Percentiles rank a stretch among this genome's conserved stretches.
phyloP scores from a whole-genome alignment of 2,888 invertebrate genomes.

The Drosophila acutilabella region DNA sequence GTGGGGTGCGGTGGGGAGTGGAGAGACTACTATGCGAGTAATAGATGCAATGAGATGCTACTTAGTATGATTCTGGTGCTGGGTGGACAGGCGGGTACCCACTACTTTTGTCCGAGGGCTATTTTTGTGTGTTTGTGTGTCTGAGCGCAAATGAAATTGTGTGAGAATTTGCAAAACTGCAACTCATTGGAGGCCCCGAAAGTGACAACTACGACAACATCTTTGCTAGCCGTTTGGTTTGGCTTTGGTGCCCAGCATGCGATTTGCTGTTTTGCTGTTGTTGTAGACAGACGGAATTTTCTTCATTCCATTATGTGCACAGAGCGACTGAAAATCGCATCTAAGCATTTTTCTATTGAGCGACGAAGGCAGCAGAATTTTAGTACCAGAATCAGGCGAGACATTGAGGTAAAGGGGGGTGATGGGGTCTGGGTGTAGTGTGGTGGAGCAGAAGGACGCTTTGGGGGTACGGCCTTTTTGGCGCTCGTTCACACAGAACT shows the following conservation, averaged over 20 bases:
- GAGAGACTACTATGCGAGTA: slow-evolving; percentile 30
- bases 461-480: slow-evolving; percentile 71
- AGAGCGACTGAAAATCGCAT: slow-evolving; percentile 68
- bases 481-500: slow-evolving; percentile 74
- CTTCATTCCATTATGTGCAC: slow-evolving; percentile 84
- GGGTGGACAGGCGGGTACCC: slow-evolving; percentile 31
- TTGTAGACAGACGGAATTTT: slow-evolving; percentile 82
- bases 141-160: slow-evolving; percentile 60
- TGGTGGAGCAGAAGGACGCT: slow-evolving; percentile 48
- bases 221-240: slow-evolving; percentile 54
- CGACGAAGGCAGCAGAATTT: slow-evolving; percentile 44
- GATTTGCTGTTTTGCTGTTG: slow-evolving; percentile 55
- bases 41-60: slow-evolving; percentile 46
- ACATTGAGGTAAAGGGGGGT: not conserved
- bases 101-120: slow-evolving; percentile 84
- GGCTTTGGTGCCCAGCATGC: slow-evolving; percentile 68
- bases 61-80: slow-evolving; percentile 22
- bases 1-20: not conserved
- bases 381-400: slow-evolving; percentile 15
- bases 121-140: slow-evolving; percentile 83
- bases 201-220: slow-evolving; percentile 68
- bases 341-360: slow-evolving; percentile 80
- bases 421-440: not conserved
- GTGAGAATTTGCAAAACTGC: slow-evolving; percentile 67
- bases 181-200: slow-evolving; percentile 79